These are phyloP conservation scores for Halichoerus grypus DNA, from an alignment of 2,113 vertebrate genomes.

Conservation along the genomic window DNA sequence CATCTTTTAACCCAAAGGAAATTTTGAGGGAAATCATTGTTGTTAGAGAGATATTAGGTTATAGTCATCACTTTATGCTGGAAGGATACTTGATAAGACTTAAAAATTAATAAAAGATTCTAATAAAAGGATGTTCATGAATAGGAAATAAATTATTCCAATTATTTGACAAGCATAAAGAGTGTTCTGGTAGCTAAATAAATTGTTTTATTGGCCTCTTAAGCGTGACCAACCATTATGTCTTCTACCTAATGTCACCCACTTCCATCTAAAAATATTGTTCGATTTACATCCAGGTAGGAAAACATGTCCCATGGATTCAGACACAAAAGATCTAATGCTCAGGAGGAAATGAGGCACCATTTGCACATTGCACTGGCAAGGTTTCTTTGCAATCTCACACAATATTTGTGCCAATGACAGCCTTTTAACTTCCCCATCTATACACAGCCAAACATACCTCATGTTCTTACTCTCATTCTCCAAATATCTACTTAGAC, in stretches of 20 bases:
- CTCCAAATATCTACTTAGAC: not conserved
- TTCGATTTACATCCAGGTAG: not conserved
- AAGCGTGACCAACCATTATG: not conserved
- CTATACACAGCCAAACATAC: not conserved
- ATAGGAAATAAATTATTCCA: constrained; percentile 15
- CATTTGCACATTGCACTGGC: not conserved
- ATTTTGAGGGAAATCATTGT: not conserved
- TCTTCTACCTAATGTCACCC: not conserved
- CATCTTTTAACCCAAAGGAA: constrained; percentile 27
- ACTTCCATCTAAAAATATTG: constrained; percentile 32
- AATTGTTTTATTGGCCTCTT: constrained; percentile 36
- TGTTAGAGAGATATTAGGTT: not conserved
- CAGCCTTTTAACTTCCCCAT: constrained; percentile 5
- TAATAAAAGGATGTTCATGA: constrained; percentile 40
- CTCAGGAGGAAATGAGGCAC: not conserved
- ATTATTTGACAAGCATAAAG: constrained; percentile 44
- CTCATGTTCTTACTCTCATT: not conserved
- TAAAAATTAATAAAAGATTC: not conserved
- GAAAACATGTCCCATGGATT: not conserved
- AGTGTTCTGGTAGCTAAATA: not conserved
- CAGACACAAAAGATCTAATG: not conserved
- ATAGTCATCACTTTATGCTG: constrained; percentile 8
- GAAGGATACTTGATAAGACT: not conserved
- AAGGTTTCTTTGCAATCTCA: not conserved
- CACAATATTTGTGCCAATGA: not conserved